These are phyloP conservation scores for Cotesia chilonis DNA, from an alignment of 1,140 invertebrate species.

Conservation along the genomic window DNA sequence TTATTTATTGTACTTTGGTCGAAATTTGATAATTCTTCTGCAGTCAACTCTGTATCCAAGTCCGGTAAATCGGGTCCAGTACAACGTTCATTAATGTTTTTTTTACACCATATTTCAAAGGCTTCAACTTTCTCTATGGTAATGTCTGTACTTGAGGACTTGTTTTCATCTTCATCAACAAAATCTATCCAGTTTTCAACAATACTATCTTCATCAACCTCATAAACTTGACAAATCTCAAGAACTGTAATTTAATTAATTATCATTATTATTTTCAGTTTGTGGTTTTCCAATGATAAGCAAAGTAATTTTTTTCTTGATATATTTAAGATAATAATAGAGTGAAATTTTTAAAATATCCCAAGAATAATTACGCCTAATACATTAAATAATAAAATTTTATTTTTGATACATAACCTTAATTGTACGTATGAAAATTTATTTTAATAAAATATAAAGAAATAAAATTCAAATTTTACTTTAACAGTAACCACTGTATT, in stretches of 20 bases:
- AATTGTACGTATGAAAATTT: no score
- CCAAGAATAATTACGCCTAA: no score
- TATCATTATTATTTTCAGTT: slow-evolving; percentile 4
- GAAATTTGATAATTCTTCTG: background rate
- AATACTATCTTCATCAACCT: slow-evolving; percentile 45
- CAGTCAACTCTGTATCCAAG: background rate
- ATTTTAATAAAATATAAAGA: no score
- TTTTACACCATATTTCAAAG: background rate
- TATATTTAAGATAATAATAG: no score
- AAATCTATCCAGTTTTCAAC: slow-evolving; percentile 50
- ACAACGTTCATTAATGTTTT: background rate
- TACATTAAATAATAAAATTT: no score
- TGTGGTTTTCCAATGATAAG: background rate
- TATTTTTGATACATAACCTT: no score
- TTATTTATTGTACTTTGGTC: background rate
- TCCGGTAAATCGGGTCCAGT: background rate
- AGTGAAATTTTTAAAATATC: no score
- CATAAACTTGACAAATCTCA: slow-evolving; percentile 44
- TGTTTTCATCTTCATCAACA: slow-evolving; percentile 40
- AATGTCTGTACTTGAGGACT: slow-evolving; percentile 39
- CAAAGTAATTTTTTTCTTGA: no score
- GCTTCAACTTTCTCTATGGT: slow-evolving; percentile 33
- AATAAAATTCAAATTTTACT: no score
- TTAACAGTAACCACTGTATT: no score
- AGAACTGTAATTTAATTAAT: slow-evolving; percentile 37